These are phyloP conservation scores for Tuta absoluta DNA, from an alignment of 2,888 invertebrate species.

Conservation along the genomic window DNA sequence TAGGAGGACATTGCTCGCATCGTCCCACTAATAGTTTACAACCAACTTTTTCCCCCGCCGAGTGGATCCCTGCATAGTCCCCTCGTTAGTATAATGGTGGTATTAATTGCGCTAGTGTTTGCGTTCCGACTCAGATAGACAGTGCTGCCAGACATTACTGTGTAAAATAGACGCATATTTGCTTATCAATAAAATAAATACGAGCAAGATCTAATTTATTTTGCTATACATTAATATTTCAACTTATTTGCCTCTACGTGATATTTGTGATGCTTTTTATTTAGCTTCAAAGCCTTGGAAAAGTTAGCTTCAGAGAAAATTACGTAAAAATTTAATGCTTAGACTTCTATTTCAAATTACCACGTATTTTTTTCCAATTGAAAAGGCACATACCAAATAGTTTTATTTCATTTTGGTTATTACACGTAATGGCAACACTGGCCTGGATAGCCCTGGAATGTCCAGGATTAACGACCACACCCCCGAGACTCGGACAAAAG, in stretches of 20 bases:
- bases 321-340: too few species aligned
- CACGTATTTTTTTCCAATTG: too few species aligned
- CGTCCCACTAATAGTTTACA: constrained; percentile 20
- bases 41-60: constrained; percentile 10
- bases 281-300: too few species aligned
- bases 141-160: not conserved
- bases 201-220: too few species aligned
- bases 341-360: too few species aligned
- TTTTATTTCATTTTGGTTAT: not conserved
- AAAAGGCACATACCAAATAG: too few species aligned
- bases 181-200: too few species aligned
- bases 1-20: constrained; percentile 11
- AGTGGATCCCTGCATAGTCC: constrained; percentile 3
- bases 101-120: constrained; percentile 68
- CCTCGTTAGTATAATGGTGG: constrained; percentile 57
- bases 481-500: constrained; percentile 24
- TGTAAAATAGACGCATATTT: not conserved
- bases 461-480: constrained; percentile 38
- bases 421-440: not conserved
- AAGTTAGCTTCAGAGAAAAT: too few species aligned
- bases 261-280: too few species aligned
- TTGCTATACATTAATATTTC: too few species aligned
- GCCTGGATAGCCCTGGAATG: constrained; percentile 1
- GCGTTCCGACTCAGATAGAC: constrained; percentile 38
- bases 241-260: too few species aligned